A percentile compares a stretch with the other conserved stretches of the same genome.
Evolutionary conservation across 2,797 vertebrate species (phyloP).

Genomic region (Octomys mimax): DNA sequence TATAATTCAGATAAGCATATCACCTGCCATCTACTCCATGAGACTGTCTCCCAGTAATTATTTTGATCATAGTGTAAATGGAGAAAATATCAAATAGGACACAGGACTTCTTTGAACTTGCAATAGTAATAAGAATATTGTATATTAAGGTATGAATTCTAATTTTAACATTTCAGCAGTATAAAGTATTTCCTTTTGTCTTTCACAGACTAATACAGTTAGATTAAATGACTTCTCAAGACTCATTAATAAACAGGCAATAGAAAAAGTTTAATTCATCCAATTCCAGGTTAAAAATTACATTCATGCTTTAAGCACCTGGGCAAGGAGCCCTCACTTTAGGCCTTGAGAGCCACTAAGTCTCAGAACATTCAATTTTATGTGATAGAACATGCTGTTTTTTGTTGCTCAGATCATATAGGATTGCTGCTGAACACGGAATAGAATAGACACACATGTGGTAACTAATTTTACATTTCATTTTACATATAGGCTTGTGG

Average conservation of each 20-base stretch:
- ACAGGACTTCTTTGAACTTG: neutral
- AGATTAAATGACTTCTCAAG: neutral
- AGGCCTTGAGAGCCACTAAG: neutral
- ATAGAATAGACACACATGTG: neutral
- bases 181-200: slow-evolving; percentile 6
- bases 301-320: neutral
- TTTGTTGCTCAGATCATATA: neutral
- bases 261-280: neutral
- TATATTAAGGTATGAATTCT: neutral
- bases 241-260: neutral
- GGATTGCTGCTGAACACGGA: neutral
- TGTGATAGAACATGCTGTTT: neutral
- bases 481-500: neutral
- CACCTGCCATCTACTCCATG: neutral
- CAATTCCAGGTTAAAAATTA: neutral
- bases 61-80: slow-evolving; percentile 22
- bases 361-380: neutral
- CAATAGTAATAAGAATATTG: neutral
- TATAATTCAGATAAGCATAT: neutral
- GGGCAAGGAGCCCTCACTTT: neutral
- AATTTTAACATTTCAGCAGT: neutral
- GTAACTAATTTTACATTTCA: neutral
- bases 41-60: neutral
- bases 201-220: neutral
- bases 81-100: neutral